phyloP scores from a whole-genome alignment of 2,888 invertebrate genomes.

The Entomobrya multifasciata region DNA sequence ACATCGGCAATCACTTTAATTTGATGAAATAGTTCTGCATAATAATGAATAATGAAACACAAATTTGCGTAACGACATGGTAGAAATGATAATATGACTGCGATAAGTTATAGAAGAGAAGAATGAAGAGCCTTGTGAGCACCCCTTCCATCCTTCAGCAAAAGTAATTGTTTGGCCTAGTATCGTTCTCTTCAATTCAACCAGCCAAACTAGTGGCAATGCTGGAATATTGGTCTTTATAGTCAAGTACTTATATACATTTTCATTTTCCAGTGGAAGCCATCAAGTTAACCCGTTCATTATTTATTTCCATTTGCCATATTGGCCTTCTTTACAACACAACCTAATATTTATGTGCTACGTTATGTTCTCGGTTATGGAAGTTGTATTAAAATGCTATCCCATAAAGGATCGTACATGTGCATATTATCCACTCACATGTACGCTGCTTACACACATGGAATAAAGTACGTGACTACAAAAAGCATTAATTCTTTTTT shows the following conservation, averaged over 20 bases:
- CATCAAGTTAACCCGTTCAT: conserved; percentile 17
- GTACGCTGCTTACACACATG: too few species aligned
- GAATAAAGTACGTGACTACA: conserved; percentile 28
- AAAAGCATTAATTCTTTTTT: conserved; percentile 18
- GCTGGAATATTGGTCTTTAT: neutral
- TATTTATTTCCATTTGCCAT: conserved; percentile 5
- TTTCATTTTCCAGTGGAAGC: neutral
- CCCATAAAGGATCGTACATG: neutral
- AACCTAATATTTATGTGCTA: neutral
- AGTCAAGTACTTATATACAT: neutral
- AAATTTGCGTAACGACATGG: neutral
- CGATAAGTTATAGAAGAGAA: too few species aligned
- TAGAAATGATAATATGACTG: neutral
- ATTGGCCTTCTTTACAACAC: neutral
- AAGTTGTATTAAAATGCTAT: neutral
- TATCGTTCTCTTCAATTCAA: too few species aligned
- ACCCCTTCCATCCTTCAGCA: too few species aligned
- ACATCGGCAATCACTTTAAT: neutral
- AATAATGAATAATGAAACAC: neutral
- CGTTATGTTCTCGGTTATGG: neutral
- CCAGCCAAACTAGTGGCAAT: neutral
- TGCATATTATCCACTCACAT: neutral
- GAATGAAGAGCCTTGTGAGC: too few species aligned
- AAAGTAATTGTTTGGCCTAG: too few species aligned
- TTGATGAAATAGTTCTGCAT: neutral